Evolutionary conservation across 2,888 invertebrate species (phyloP).

Genomic region (Glyphotaelius pellucidus): DNA sequence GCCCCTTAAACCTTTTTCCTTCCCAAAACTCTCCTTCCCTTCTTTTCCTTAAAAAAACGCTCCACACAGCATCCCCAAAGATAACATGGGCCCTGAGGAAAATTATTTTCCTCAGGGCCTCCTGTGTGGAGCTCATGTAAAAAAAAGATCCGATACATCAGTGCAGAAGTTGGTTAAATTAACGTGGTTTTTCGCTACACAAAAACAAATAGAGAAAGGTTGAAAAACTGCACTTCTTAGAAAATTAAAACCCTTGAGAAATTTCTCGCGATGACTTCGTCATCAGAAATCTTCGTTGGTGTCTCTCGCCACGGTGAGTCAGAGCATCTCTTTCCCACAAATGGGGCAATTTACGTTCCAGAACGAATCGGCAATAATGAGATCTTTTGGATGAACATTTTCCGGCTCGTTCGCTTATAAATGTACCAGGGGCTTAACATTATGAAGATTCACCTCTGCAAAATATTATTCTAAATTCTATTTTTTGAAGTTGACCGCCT

Average conservation of each 20-base stretch:
- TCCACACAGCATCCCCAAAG: too few relatives aligned
- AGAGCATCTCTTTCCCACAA: slow-evolving; percentile 18
- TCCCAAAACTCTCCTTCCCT: too few relatives aligned
- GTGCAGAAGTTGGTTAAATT: too few relatives aligned
- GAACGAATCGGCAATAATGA: slow-evolving; percentile 18
- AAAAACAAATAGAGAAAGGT: not conserved
- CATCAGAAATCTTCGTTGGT: slow-evolving; percentile 7
- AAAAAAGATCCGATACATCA: too few relatives aligned
- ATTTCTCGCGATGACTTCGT: not conserved
- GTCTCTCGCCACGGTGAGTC: slow-evolving; percentile 8
- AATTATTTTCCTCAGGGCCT: too few relatives aligned
- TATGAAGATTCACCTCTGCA: not conserved
- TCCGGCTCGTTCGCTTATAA: not conserved
- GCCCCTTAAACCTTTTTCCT: too few relatives aligned
- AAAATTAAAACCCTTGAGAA: not conserved
- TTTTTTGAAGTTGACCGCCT: not conserved
- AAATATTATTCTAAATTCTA: not conserved
- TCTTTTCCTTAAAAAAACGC: too few relatives aligned
- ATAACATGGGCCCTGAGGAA: too few relatives aligned
- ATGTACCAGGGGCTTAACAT: not conserved
- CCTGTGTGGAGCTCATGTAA: too few relatives aligned
- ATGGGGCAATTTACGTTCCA: not conserved
- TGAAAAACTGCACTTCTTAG: not conserved
- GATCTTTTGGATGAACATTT: slow-evolving; percentile 2
- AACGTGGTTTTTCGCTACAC: too few relatives aligned